Percentiles rank a stretch among this genome's conserved stretches.
Conservation (phyloP, 2,113 vertebrate genomes). For the Etheostoma cragini region DNA sequence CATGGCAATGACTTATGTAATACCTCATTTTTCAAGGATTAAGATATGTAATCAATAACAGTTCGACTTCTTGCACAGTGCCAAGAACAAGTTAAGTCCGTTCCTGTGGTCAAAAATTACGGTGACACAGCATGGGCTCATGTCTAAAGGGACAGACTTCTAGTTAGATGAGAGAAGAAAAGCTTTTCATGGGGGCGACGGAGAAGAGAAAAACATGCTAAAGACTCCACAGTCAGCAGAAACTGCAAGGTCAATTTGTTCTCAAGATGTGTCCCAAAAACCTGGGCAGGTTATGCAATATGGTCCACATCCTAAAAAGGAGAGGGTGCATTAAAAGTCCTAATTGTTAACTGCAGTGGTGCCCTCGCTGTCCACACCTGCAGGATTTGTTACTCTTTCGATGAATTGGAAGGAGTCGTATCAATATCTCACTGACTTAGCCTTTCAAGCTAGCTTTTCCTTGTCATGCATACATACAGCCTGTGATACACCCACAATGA, state of each 20-base stretch:
- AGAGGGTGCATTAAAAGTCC: conserved; percentile 3
- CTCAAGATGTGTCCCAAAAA: conserved; percentile 76
- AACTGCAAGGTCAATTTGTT: conserved; percentile 64
- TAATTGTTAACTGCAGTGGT: conserved; percentile 31
- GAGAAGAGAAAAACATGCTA: neutral
- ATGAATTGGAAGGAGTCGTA: conserved; percentile 7
- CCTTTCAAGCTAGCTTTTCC: neutral
- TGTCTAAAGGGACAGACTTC: neutral
- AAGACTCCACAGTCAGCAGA: conserved; percentile 9
- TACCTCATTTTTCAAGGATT: conserved; percentile 14
- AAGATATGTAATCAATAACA: neutral
- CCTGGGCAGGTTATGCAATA: conserved; percentile 56
- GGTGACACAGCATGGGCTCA: conserved; percentile 2
- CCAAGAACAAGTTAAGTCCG: conserved; percentile 4
- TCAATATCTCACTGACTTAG: neutral
- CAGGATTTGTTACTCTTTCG: conserved; percentile 29
- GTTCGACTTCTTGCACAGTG: conserved; percentile 12
- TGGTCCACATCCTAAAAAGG: conserved; percentile 33
- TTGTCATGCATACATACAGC: no score
- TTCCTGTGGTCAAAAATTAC: neutral
- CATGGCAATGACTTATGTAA: neutral
- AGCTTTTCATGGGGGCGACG: neutral
- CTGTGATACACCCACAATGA: neutral
- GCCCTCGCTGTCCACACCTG: neutral
- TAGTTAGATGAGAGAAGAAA: conserved; percentile 1